A percentile compares a stretch with the other conserved stretches of the same genome.
These are phyloP conservation scores for Triplophysa yarkandensis DNA, from an alignment of 2,797 vertebrate genomes.

Conservation along the genomic window DNA sequence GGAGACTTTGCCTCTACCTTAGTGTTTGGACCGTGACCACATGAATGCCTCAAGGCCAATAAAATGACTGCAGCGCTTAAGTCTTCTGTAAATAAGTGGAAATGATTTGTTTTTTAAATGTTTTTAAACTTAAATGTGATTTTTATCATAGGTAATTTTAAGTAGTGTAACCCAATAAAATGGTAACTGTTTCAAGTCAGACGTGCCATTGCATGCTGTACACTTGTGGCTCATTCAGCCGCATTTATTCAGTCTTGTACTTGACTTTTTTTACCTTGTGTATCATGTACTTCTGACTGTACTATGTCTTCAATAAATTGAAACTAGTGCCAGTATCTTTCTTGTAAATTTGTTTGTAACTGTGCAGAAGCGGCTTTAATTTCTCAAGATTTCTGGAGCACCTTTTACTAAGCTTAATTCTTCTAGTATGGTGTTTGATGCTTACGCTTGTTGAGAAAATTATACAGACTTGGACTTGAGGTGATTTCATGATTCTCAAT, in stretches of 20 bases:
- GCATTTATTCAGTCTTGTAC: not conserved
- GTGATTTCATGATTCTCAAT: too few relatives aligned
- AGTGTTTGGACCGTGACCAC: conserved; percentile 22
- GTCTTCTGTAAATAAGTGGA: conserved; percentile 28
- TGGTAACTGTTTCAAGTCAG: conserved; percentile 34
- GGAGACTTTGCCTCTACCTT: conserved; percentile 56
- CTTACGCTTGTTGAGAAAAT: too few relatives aligned
- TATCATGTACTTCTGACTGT: conserved; percentile 44
- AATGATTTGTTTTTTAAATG: conserved; percentile 13
- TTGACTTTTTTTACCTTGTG: not conserved
- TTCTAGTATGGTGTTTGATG: too few relatives aligned
- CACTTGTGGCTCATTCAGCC: too few relatives aligned
- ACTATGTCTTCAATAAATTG: conserved; percentile 51
- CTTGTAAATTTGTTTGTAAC: not conserved
- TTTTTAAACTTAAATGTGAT: conserved; percentile 43
- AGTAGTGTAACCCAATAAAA: conserved; percentile 46
- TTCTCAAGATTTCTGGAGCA: too few relatives aligned
- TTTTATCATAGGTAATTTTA: conserved; percentile 48
- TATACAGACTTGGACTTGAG: too few relatives aligned
- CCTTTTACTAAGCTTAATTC: too few relatives aligned
- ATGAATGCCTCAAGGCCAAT: not conserved
- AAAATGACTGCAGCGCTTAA: conserved; percentile 56
- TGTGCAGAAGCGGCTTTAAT: too few relatives aligned
- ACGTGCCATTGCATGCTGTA: not conserved
- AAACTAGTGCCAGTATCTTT: conserved; percentile 43